These are phyloP conservation scores for Pterobdella sp. DNA, from an alignment of 2,888 invertebrate species.

Conservation along the genomic window DNA sequence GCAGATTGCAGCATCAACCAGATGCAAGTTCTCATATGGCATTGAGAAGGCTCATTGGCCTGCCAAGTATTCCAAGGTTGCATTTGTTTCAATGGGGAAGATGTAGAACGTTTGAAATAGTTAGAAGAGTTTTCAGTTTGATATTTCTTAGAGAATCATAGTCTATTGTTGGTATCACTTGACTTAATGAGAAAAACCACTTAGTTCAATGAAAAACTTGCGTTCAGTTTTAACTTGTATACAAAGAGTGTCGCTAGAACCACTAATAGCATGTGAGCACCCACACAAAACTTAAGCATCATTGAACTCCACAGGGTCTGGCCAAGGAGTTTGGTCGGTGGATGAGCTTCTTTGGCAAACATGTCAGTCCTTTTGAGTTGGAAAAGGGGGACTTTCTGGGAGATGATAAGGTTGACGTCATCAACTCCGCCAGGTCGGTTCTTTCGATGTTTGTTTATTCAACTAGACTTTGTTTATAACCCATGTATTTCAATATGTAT, in stretches of 20 bases:
- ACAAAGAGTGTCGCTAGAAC: no score
- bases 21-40: constrained; percentile 83
- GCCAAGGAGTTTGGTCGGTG: constrained; percentile 80
- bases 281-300: no score
- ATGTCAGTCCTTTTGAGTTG: constrained; percentile 68
- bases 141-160: not conserved
- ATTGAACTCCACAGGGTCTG: constrained; percentile 74
- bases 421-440: constrained; percentile 71
- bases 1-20: constrained; percentile 92
- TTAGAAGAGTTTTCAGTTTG: not conserved
- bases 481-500: no score
- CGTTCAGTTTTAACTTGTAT: no score
- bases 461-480: no score
- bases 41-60: constrained; percentile 96
- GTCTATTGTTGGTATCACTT: not conserved
- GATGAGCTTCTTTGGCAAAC: constrained; percentile 98
- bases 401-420: constrained; percentile 83
- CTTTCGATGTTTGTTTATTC: not conserved
- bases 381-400: constrained; percentile 89
- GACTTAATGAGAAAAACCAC: not conserved
- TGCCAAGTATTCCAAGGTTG: constrained; percentile 80
- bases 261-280: no score
- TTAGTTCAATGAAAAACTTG: no score
- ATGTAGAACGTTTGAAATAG: no score
- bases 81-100: no score